Evolutionary conservation across 1,140 invertebrate genomes (phyloP).

Genomic region (Metaphire vulgaris): DNA sequence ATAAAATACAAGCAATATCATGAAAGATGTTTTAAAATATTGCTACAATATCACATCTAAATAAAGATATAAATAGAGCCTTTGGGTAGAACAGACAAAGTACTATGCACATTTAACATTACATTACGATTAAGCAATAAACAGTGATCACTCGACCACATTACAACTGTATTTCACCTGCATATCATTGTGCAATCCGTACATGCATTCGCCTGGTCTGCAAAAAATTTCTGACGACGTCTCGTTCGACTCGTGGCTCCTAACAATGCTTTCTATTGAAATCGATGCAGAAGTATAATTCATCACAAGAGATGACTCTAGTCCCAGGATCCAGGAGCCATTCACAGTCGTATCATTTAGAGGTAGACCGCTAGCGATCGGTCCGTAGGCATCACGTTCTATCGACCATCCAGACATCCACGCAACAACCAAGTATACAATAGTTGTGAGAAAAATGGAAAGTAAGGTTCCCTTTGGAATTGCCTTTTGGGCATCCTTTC

Average conservation of each 20-base stretch:
- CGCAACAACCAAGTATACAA: slow-evolving; percentile 76
- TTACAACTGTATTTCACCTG: slow-evolving; percentile 57
- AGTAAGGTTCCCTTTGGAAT: slow-evolving; percentile 72
- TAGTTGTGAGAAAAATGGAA: slow-evolving; percentile 74
- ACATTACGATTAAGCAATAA: too few relatives aligned
- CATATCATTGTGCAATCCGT: slow-evolving; percentile 71
- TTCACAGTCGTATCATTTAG: not conserved
- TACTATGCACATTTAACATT: too few relatives aligned
- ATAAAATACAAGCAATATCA: too few relatives aligned
- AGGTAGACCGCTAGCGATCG: slow-evolving; percentile 49
- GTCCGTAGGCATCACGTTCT: slow-evolving; percentile 72
- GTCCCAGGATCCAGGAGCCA: slow-evolving; percentile 64
- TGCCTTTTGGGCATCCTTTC: slow-evolving; percentile 65
- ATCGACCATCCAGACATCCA: slow-evolving; percentile 64
- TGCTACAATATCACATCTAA: too few relatives aligned
- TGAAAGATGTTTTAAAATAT: too few relatives aligned
- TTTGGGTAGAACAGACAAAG: too few relatives aligned
- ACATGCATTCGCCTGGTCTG: slow-evolving; percentile 57
- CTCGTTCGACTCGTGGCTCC: too few relatives aligned
- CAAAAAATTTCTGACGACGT: too few relatives aligned
- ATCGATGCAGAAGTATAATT: too few relatives aligned
- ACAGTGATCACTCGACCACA: too few relatives aligned
- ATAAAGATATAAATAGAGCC: too few relatives aligned
- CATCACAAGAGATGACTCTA: slow-evolving; percentile 80
- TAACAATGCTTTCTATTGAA: too few relatives aligned